Evolutionary conservation across 92 coral and sea anemone species (phyloP), one percentile per base, ranked within the genome.

Genomic region (Heliopora coerulea): DNA sequence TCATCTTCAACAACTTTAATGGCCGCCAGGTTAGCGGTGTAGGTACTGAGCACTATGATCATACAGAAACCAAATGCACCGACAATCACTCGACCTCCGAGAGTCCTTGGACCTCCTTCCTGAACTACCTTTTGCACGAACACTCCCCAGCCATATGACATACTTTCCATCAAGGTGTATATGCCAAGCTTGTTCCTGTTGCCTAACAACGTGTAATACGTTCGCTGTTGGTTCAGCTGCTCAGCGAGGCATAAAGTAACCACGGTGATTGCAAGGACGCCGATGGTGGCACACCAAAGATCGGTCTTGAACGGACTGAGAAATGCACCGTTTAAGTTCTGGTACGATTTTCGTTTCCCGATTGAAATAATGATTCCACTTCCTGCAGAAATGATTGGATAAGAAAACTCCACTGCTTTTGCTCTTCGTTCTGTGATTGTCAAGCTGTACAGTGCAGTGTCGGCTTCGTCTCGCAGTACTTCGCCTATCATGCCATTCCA

Each of bases 401-500:
- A 68, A 8, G 96, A 84, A 79, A 91, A 91, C 28, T 83, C 85
- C 15, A 91, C 97, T 65, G 78, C 86, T 28, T 78, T 65, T 8
- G 87, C 77, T 23, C 97, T 86, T 52, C 84, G 62, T 54, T 85
- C 90, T 33, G 97, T 91, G 40, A 89, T 81, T 24, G 97, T 91
- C 17, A 91, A 64, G 29, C 86, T 72, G 23, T 82, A 91, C 48
- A 91, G 69, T 24, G 97, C 97, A 81, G 90, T 84, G 76, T 91
- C 97, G 39, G 97, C 97, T 0, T 79, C 86, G 30, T 87, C 88
- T 41, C 89, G 85, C 21, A 79, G 58, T 13, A 91, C 90, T 23
- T 91, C 97, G 69, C 97, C 97, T 30, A 91, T 85, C 90, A 91
- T 87, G 1, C 97, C 97, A 50, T 80, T 91, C 97, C 91, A 84